Conservation (phyloP, 2,797 vertebrate genomes). For the Remorina albescens region DNA sequence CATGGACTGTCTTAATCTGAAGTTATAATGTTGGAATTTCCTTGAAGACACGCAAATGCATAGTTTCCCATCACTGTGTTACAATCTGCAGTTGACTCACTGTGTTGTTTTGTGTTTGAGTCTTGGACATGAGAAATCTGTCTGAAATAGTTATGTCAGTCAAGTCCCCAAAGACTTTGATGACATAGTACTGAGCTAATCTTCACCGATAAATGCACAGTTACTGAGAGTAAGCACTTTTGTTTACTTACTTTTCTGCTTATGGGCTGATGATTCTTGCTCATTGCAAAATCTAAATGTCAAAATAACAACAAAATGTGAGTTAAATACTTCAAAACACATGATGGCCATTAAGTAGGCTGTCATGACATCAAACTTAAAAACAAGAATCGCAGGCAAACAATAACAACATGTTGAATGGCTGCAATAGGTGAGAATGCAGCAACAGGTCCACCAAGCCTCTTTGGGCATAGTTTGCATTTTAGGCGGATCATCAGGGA, state of each 20-base stretch:
- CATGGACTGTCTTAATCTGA: slow-evolving; percentile 8
- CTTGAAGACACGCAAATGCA: slow-evolving; percentile 21
- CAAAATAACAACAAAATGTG: background rate
- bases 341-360: background rate
- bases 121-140: slow-evolving; percentile 29
- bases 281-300: background rate
- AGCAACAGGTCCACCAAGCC: background rate
- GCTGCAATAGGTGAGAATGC: background rate
- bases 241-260: background rate
- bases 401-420: background rate
- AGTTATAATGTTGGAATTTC: slow-evolving; percentile 38
- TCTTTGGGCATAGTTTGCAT: background rate
- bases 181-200: slow-evolving; percentile 33
- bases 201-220: slow-evolving; percentile 2
- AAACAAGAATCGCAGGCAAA: no score
- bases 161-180: slow-evolving; percentile 10
- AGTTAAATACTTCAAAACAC: background rate
- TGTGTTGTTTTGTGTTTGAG: slow-evolving; percentile 46
- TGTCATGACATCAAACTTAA: background rate
- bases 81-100: slow-evolving; percentile 57
- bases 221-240: background rate
- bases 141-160: slow-evolving; percentile 42
- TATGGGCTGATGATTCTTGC: background rate
- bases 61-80: slow-evolving; percentile 45
- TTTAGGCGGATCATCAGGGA: background rate